These are phyloP conservation scores for Chlorocebus sabaeus DNA, from an alignment of 2,113 vertebrate genomes.

Conservation along the genomic window DNA sequence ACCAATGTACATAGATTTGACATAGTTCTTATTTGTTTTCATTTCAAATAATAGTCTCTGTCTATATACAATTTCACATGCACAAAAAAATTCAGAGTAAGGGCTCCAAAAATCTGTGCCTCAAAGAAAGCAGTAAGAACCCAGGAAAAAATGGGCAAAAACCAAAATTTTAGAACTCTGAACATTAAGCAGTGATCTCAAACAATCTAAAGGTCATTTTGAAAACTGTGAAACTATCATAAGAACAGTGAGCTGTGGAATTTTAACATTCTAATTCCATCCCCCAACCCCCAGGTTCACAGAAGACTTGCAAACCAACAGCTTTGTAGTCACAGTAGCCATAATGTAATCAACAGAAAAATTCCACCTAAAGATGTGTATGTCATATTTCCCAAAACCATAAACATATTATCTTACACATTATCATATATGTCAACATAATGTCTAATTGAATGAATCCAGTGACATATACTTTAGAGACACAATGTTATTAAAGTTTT, in stretches of 20 bases:
- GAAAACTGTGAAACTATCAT: background rate
- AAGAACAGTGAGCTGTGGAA: background rate
- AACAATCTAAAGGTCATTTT: background rate
- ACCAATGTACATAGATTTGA: background rate
- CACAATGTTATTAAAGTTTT: too few species aligned
- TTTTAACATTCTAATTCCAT: background rate
- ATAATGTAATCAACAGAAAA: background rate
- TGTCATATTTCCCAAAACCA: too few species aligned
- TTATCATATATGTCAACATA: too few species aligned
- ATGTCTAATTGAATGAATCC: too few species aligned
- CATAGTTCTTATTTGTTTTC: background rate
- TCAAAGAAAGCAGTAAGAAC: background rate
- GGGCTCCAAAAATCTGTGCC: background rate
- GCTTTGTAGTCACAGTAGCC: background rate
- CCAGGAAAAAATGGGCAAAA: background rate
- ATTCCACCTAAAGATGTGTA: too few species aligned
- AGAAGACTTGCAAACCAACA: background rate
- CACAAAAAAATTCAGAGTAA: background rate
- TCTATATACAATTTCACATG: background rate
- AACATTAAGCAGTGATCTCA: background rate
- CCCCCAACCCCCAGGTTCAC: background rate
- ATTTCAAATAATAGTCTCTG: background rate
- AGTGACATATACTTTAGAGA: too few species aligned
- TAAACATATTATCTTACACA: too few species aligned
- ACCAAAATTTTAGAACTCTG: background rate